Percentiles rank a stretch among this genome's conserved stretches.
Conservation (phyloP, 1,140 invertebrate species). For the Drosophila ficusphila region DNA sequence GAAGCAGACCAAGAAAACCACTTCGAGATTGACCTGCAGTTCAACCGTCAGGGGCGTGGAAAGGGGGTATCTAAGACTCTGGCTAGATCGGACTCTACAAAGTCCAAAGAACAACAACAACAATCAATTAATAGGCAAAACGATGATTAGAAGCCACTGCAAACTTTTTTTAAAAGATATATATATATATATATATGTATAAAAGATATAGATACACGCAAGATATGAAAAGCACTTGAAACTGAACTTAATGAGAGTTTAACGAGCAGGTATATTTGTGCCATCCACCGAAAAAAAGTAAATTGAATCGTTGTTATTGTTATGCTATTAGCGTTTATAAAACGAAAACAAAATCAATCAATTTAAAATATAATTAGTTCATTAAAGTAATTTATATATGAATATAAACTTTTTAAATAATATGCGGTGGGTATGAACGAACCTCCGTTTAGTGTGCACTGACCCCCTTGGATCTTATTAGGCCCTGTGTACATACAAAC, state of each 20-base stretch:
- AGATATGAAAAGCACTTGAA: neutral
- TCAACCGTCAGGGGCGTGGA: slow-evolving; percentile 13
- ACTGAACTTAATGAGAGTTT: neutral
- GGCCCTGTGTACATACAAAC: slow-evolving; percentile 22
- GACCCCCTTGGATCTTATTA: slow-evolving; percentile 4
- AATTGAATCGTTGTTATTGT: too few relatives aligned
- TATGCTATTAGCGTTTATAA: neutral
- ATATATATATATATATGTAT: neutral
- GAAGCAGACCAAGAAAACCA: slow-evolving; percentile 18
- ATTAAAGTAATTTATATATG: too few relatives aligned
- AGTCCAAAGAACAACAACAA: neutral
- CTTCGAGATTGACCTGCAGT: slow-evolving; percentile 25
- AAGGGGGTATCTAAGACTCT: neutral
- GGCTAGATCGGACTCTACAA: neutral
- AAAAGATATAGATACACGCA: too few relatives aligned
- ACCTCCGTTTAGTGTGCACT: slow-evolving; percentile 3
- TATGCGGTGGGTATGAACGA: neutral
- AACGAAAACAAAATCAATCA: neutral
- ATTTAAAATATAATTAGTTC: too few relatives aligned
- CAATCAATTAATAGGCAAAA: too few relatives aligned
- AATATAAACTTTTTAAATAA: too few relatives aligned
- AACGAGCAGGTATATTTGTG: too few relatives aligned
- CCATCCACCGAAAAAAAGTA: too few relatives aligned
- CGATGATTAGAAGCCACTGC: too few relatives aligned
- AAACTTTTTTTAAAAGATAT: neutral